Evolutionary conservation across 2,113 vertebrate genomes (phyloP), one percentile per base, ranked within the genome.

Genomic region (Vimba vimba): DNA sequence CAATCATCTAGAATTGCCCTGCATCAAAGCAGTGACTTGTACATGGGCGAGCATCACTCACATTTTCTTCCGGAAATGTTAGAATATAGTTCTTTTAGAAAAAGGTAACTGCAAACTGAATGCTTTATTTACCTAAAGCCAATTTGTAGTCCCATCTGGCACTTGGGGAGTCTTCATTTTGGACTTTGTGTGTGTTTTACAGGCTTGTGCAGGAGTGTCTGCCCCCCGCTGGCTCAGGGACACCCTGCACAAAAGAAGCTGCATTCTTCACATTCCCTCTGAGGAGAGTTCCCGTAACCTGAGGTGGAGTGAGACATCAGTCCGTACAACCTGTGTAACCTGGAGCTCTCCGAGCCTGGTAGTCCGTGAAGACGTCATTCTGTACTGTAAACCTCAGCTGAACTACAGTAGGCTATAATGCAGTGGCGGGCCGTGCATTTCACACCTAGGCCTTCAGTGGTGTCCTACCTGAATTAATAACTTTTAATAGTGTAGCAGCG

Each of bases 261-360:
- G 43, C 79, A 83, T 83, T 88, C 75, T 27, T 83, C 80, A 79
- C 81, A 86, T 84, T 83, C 75, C 33, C 82, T 43, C 64, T 12
- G n/a, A 66, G 62, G 47, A 52, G 57, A 21, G 19, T 23, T 64
- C n/a, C 23, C 23, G 78, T 71, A 73, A 52, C 27, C 39, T 66
- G 73, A 33, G 59, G 36, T 84, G 43, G 45, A 84, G 59, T 8
- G 21, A 50, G 11, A 27, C 66, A 87, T 74, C 75, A 43, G 27
- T 60, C 25, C 39, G 27, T 11, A 47, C 60, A 30, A 17, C 23
- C 2, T 23, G 30, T 59, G 19, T 57, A 78, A 36, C 52, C 27
- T 78, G 30, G 47, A 30, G 39, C 66, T 69, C 30, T 25, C 8
- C 21, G 68, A 39, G 33, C 17, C 74, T 52, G 47, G 3, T 17